Conservation (phyloP, 2,113 vertebrate genomes). For the Hystrix cristata region DNA sequence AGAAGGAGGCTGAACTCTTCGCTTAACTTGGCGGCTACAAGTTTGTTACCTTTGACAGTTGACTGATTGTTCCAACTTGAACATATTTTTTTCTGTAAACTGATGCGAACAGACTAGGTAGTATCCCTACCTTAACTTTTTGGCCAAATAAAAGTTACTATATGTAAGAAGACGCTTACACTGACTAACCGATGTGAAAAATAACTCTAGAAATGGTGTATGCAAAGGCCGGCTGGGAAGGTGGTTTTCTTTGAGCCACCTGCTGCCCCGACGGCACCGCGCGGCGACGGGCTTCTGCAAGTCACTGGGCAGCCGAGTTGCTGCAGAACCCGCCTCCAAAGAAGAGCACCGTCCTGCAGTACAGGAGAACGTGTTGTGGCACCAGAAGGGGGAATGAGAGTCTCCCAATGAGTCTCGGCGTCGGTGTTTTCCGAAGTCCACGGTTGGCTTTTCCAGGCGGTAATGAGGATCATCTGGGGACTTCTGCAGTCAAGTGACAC, state of each 20-base stretch:
- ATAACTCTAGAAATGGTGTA: neutral
- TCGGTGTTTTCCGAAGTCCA: neutral
- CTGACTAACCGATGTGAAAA: neutral
- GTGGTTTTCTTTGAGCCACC: neutral
- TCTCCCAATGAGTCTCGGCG: neutral
- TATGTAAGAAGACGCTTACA: neutral
- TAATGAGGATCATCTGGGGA: accelerated
- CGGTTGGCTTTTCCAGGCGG: neutral
- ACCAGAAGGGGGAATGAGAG: neutral
- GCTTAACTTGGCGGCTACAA: neutral
- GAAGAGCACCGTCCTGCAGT: neutral
- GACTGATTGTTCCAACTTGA: neutral
- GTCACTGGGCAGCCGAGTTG: accelerated
- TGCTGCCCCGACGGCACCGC: accelerated
- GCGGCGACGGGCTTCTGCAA: neutral
- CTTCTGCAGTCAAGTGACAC: neutral
- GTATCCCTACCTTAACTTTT: neutral
- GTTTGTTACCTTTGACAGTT: neutral
- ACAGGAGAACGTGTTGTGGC: neutral
- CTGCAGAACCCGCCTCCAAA: neutral
- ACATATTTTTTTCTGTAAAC: neutral
- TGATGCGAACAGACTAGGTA: neutral
- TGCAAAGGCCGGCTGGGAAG: neutral
- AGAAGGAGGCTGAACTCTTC: neutral
- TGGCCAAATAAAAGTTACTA: neutral